Evolutionary conservation across 1,140 invertebrate genomes (phyloP), one percentile per base, ranked within the genome.

Genomic region (Dendrolimus kikuchii): DNA sequence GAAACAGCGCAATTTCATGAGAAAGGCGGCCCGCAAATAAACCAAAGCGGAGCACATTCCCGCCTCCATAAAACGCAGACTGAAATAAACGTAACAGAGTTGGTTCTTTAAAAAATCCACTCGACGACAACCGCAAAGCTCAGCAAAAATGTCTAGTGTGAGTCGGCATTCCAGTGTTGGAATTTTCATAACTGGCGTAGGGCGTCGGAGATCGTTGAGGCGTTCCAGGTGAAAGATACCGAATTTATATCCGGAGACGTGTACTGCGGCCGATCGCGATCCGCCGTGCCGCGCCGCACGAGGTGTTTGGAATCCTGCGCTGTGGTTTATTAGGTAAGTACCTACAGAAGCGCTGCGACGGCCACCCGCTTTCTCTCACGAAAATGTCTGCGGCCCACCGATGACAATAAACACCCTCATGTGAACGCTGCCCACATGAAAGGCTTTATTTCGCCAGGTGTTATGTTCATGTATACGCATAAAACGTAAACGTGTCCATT

Each of bases 1-100:
- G 80, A 77, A 83, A 81, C 77, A 81, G 72, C 66, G 80, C 73
- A 81, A 78, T 80, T 80, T 80, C 77, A 80, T 66, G 69, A 77
- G 77, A 72, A 77, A 81, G 72, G 75, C 71, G 74, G 78, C 73
- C 61, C 68, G 68, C 75, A 78, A 77, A 81, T 81, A 84, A 81
- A 81, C 73, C 73, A 81, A 72, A 77, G 71, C 77, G 68, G 65
- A 68, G 74, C 67, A 81, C 76, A 77, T 81, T 81, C 73, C 78
- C 75, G 69, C 74, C 72, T 75, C 70, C 72, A 77, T 81, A 84
- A 84, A 80, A 81, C 73, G 71, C 75, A 77, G 72, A 68, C 71
- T 73, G 73, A 78, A 81, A 81, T 81, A 79, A 78, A 81, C 67
- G 77, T 79, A 76, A 77, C 74, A 71, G 70, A 81, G 59, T 74